These are phyloP conservation scores for Rhodophaea formosa DNA, from an alignment of 2,888 invertebrate genomes.

Conservation along the genomic window DNA sequence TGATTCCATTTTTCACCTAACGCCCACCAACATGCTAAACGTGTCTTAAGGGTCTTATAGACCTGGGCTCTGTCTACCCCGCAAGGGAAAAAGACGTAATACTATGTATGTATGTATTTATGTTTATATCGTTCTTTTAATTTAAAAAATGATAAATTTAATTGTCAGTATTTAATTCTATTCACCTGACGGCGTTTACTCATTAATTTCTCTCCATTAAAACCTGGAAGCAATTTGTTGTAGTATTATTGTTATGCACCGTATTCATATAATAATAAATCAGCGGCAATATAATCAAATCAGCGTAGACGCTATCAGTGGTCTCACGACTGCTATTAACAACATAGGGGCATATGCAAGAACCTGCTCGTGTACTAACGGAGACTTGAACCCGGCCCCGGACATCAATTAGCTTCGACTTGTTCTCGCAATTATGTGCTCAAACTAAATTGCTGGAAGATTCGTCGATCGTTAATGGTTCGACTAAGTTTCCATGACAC, in stretches of 20 bases:
- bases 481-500: conserved; percentile 62
- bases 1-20: too few relatives aligned
- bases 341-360: conserved; percentile 37
- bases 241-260: conserved; percentile 11
- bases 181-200: background rate
- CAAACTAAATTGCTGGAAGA: conserved; percentile 75
- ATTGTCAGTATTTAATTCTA: background rate
- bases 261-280: conserved; percentile 20
- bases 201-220: conserved; percentile 10
- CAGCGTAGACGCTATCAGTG: conserved; percentile 27
- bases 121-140: too few relatives aligned
- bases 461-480: conserved; percentile 70
- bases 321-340: conserved; percentile 36
- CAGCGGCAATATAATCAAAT: conserved; percentile 24
- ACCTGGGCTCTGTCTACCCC: too few relatives aligned
- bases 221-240: conserved; percentile 11
- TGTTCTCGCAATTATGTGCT: conserved; percentile 78
- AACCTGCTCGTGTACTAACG: conserved; percentile 58
- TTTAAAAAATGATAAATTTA: background rate
- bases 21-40: too few relatives aligned
- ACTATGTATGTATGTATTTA: too few relatives aligned
- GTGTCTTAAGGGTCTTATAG: too few relatives aligned
- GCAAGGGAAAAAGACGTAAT: too few relatives aligned
- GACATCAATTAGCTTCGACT: conserved; percentile 75
- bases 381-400: conserved; percentile 66